Evolutionary conservation across 2,888 invertebrate species (phyloP).

Genomic region (Agrotis ipsilon): DNA sequence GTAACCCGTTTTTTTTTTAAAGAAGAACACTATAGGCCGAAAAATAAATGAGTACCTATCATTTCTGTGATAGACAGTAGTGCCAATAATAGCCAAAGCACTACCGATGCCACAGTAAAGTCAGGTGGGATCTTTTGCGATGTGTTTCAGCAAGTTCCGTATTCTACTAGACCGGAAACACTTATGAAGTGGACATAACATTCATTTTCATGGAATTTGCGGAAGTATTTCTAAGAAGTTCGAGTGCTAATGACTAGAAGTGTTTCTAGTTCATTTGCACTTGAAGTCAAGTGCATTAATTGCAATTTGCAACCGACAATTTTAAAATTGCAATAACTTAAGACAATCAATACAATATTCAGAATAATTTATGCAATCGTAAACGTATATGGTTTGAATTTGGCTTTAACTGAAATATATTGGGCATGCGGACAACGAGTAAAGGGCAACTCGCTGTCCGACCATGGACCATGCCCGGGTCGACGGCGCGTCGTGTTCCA

Average conservation of each 20-base stretch:
- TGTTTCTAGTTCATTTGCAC: slow-evolving; percentile 25
- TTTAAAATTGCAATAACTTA: neutral
- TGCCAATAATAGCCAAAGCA: neutral
- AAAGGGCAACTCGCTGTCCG: too few species aligned
- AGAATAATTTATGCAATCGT: neutral
- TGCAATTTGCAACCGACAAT: slow-evolving; percentile 21
- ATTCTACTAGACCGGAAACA: neutral
- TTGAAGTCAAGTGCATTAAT: slow-evolving; percentile 33
- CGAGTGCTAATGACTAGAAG: slow-evolving; percentile 33
- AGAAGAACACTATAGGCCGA: too few species aligned
- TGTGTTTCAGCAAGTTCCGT: neutral
- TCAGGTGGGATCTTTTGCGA: too few species aligned
- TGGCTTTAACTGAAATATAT: neutral
- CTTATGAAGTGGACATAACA: neutral
- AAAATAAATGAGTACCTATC: neutral
- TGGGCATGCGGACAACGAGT: too few species aligned
- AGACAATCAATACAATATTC: neutral
- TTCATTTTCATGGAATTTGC: neutral
- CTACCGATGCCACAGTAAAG: neutral
- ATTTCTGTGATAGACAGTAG: too few species aligned
- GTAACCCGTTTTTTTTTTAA: too few species aligned
- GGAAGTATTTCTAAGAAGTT: slow-evolving; percentile 21
- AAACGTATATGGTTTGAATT: neutral
- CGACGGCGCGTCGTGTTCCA: too few species aligned
- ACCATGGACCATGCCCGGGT: too few species aligned